Base-by-base conservation (phyloP, 2,797 vertebrate species). In the Danionella dracula region DNA sequence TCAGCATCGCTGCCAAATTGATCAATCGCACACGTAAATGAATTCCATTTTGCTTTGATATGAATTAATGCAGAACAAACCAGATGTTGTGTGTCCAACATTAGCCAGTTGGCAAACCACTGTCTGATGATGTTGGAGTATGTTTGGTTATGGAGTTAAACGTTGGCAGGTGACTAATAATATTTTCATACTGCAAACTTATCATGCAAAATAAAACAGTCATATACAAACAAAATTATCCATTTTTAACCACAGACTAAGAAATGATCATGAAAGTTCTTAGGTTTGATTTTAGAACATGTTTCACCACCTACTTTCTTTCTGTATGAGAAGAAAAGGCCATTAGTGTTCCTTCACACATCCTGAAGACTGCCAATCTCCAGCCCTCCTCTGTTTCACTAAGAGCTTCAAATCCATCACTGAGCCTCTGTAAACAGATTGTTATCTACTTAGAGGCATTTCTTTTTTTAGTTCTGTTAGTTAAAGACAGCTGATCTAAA, bases 281-380 rank as follows among this genome's bases (percentile, higher is more conserved):
- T 86, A 79, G 79, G 81, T 85, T 81, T 81, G 74, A 82, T 84
- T 84, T 82, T 85, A 86, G 82, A 87, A 84, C 85, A 87, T 87
- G 82, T 85, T 85, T 86, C 87, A 87, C 86, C 83, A 80, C 81
- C 85, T 80, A 86, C 84, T 86, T 81, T 87, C 83, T 81, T 84
- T 84, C 82, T 82, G 84, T 81, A 83, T 81, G 75, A 80, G 55
- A 45, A 80, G 78, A 83, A 82, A 86, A 84, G 6, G 6, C 23
- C 23, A 27, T 27, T 27, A 27, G 23, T 27, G 23, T 3, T 81
- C 80, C 84, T 81, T 87, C 85, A 84, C 84, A 89, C 85, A 85
- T 88, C 84, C 86, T 82, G 81, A 76, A 84, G 81, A 81, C 86
- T 84, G 84, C 82, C 88, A 85, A 84, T 88, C 87, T 85, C 76